Evolutionary conservation across 2,888 invertebrate species (phyloP).

Genomic region (Rugalucina vietnamica): DNA sequence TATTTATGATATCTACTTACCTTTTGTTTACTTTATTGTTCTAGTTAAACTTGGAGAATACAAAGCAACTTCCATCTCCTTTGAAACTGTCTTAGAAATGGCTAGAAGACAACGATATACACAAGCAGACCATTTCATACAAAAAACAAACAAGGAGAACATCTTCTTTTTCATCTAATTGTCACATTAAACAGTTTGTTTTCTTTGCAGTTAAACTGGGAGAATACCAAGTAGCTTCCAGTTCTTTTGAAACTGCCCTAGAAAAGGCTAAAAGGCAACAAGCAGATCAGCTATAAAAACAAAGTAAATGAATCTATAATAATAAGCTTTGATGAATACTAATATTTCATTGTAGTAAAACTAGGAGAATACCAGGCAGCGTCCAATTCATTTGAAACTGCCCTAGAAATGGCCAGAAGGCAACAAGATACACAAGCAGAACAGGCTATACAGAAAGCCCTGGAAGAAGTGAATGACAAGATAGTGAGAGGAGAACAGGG

Average conservation of each 20-base stretch:
- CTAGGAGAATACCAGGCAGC: constrained; percentile 77
- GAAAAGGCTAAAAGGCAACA: constrained; percentile 78
- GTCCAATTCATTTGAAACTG: constrained; percentile 79
- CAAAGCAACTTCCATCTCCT: no score
- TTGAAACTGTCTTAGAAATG: no score
- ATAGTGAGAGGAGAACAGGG: constrained; percentile 69
- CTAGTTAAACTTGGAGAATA: no score
- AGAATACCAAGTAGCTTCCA: constrained; percentile 77
- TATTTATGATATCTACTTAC: no score
- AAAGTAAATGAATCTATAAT: no score
- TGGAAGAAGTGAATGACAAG: constrained; percentile 78
- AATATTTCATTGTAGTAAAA: no score
- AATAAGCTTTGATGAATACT: no score
- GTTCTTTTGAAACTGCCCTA: constrained; percentile 80
- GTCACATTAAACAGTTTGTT: neutral
- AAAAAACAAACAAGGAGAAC: no score
- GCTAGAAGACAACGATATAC: no score
- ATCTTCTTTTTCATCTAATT: neutral
- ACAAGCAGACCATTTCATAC: no score
- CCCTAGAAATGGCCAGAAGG: constrained; percentile 78
- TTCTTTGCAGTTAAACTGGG: constrained; percentile 66
- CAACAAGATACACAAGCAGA: constrained; percentile 79
- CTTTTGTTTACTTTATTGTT: no score
- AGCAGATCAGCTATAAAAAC: no score
- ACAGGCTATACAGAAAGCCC: constrained; percentile 80